Base-by-base conservation (phyloP, 2,797 vertebrate genomes). In the Hydrophis major region DNA sequence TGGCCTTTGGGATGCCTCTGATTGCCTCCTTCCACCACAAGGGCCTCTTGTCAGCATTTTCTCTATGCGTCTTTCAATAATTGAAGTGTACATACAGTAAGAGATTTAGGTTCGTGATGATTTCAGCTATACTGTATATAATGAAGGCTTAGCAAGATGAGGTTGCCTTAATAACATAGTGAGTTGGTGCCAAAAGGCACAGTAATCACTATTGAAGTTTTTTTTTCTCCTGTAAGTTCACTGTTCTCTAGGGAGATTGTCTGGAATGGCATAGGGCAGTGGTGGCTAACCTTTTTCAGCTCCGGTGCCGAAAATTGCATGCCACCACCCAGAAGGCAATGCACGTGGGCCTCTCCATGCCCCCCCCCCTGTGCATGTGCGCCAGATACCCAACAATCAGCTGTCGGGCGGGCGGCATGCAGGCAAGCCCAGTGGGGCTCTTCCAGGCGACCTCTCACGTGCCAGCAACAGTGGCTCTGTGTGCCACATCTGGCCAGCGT, bases 121-220 rank as follows among this genome's bases (percentile, higher is more conserved):
- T 89, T 55, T 93, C 69, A 83, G 57, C 50, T 61, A 10, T 28
- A 56, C 32, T 61, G 27, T 37, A 56, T 32, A 32, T 32, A 93
- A 91, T 37, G 56, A 42, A 89, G 56, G 59, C 59, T 93, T 89
- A 83, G n/a, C 4, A 63, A 16, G 37, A 86, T 14, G 56, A 50
- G 28, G 56, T 32, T 57, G 25, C 25, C 27, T 3, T 93, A 93
- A 93, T 91, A 32, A 89, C 63, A 91, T 28, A 93, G 53, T 47
- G 47, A 63, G 59, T 56, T 37, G n/a, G 32, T 66, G 93, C 87
- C 47, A 66, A 88, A 66, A 86, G n/a, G 28, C 37, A 27, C 32
- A 63, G 42, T 86, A 55, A 90, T 78, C 25, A 57, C 53, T 86
- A 25, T 56, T 55, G 7, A 90, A 14, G 32, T 37, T 74, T 42